Evolutionary conservation across 2,888 invertebrate species (phyloP).

Genomic region (Microplitis deprimator): DNA sequence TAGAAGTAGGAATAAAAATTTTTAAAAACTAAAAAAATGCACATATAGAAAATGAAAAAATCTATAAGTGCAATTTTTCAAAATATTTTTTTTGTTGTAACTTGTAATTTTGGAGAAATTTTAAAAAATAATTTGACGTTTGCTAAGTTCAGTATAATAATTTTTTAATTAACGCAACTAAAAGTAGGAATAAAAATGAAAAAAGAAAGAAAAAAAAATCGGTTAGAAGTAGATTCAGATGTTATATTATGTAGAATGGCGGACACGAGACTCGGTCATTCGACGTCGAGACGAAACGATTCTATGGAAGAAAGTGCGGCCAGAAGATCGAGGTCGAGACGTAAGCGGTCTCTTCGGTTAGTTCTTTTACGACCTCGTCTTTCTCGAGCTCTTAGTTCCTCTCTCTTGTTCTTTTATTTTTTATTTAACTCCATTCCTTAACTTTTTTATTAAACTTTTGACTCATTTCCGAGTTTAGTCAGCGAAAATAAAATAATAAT

Average conservation of each 20-base stretch:
- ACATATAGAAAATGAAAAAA: no score
- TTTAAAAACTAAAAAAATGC: no score
- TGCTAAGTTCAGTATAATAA: no score
- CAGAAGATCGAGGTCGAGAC: conserved; percentile 59
- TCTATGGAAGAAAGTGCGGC: conserved; percentile 60
- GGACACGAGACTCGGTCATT: conserved; percentile 41
- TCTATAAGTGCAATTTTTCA: no score
- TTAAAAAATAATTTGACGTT: no score
- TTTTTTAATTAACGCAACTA: no score
- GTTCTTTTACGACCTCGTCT: conserved; percentile 47
- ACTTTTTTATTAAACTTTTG: neutral
- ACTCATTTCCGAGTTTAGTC: neutral
- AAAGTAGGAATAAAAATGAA: neutral
- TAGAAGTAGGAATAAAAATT: no score
- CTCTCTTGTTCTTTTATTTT: conserved; percentile 23
- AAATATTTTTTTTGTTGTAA: no score
- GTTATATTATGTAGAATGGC: conserved; percentile 35
- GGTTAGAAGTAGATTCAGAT: conserved; percentile 5
- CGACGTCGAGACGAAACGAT: conserved; percentile 31
- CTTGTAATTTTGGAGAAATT: no score
- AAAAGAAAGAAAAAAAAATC: conserved; percentile 11
- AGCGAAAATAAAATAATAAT: no score
- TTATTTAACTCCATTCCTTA: neutral
- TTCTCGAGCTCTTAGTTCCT: conserved; percentile 39
- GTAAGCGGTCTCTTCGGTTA: conserved; percentile 45